These are phyloP conservation scores for Rattus rattus DNA, from an alignment of 2,113 vertebrate genomes.

Conservation along the genomic window DNA sequence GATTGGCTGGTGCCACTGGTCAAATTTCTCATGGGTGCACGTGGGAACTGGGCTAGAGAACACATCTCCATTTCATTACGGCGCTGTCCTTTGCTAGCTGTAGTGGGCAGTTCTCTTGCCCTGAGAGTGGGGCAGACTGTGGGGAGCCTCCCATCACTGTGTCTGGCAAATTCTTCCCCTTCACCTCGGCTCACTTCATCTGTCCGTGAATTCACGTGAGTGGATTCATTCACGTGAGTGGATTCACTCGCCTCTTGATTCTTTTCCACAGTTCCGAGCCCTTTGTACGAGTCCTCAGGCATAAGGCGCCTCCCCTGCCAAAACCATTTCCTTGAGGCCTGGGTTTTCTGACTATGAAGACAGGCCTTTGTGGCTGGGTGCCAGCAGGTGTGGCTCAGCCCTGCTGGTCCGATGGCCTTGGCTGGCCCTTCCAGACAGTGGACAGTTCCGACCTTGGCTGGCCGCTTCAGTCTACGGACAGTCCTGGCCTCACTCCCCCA, in stretches of 20 bases:
- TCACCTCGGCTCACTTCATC: not conserved
- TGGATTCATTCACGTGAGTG: not conserved
- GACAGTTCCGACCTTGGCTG: not conserved
- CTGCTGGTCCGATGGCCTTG: not conserved
- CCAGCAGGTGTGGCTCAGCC: slow-evolving; percentile 3
- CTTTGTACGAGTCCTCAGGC: not conserved
- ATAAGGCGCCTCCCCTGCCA: not conserved
- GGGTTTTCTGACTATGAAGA: not conserved
- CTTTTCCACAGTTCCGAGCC: not conserved
- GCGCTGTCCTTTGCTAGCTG: not conserved
- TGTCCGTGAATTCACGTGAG: not conserved
- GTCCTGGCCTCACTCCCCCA: not conserved
- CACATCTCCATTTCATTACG: not conserved
- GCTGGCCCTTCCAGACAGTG: not conserved
- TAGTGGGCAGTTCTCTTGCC: not conserved
- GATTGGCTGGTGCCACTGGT: not conserved
- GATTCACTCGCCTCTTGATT: not conserved
- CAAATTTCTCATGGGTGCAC: not conserved
- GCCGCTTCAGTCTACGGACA: not conserved
- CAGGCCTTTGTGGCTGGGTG: not conserved
- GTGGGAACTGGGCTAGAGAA: not conserved
- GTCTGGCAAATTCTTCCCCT: not conserved
- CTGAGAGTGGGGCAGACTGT: not conserved
- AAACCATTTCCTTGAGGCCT: not conserved
- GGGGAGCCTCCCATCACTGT: not conserved